Evolutionary conservation across 1,140 invertebrate species (phyloP).

Genomic region (Trichomalopsis sarcophagae): DNA sequence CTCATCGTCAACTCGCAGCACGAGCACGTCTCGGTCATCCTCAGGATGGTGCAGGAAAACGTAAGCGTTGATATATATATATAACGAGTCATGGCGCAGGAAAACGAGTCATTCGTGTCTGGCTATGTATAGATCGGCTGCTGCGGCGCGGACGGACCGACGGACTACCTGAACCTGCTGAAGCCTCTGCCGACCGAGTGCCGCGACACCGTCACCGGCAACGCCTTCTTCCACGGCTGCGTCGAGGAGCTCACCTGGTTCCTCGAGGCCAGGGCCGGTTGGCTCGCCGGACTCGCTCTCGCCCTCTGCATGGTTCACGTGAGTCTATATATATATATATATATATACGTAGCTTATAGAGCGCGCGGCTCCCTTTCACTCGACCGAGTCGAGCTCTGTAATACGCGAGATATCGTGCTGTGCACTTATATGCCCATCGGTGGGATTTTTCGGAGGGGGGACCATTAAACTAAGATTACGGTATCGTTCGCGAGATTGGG

Average conservation of each 20-base stretch:
- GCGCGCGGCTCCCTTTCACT: background rate
- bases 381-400: background rate
- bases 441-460: too few relatives aligned
- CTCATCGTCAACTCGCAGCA: constrained; percentile 84
- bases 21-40: constrained; percentile 77
- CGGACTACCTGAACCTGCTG: constrained; percentile 84
- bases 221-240: constrained; percentile 91
- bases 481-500: too few relatives aligned
- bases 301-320: constrained; percentile 84
- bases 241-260: constrained; percentile 90
- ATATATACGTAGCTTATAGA: background rate
- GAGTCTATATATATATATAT: too few relatives aligned
- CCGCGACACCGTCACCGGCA: constrained; percentile 89
- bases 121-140: constrained; percentile 85
- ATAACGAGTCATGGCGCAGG: too few relatives aligned
- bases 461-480: too few relatives aligned
- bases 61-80: constrained; percentile 79
- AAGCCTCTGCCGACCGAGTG: constrained; percentile 88
- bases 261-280: constrained; percentile 86
- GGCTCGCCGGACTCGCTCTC: constrained; percentile 88
- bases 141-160: constrained; percentile 88
- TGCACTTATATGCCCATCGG: background rate
- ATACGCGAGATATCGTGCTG: background rate
- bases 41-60: constrained; percentile 89
- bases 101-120: too few relatives aligned